These are phyloP conservation scores for Dreissena polymorpha DNA, from an alignment of 1,140 invertebrate species.

Conservation along the genomic window DNA sequence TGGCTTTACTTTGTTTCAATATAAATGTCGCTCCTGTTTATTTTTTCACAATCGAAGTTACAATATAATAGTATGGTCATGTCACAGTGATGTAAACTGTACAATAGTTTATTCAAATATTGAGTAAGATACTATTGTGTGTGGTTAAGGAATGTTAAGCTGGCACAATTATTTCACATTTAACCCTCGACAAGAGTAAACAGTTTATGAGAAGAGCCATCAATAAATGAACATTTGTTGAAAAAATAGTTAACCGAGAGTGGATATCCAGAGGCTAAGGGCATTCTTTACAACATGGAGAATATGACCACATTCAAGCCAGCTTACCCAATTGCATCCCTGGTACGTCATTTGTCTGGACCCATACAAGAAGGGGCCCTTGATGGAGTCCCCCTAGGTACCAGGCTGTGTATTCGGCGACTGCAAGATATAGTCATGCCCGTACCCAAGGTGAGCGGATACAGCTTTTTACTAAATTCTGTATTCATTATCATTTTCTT, in stretches of 20 bases:
- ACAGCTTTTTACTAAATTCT: too few species aligned
- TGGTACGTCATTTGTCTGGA: not conserved
- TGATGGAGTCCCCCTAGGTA: not conserved
- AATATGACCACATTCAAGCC: not conserved
- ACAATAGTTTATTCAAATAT: too few species aligned
- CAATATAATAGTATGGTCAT: too few species aligned
- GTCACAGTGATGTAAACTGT: too few species aligned
- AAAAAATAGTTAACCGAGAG: not conserved
- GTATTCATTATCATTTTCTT: too few species aligned
- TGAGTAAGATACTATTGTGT: too few species aligned
- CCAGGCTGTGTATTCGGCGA: conserved; percentile 1
- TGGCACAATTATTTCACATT: too few species aligned
- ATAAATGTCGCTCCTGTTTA: too few species aligned
- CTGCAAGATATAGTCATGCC: conserved; percentile 20
- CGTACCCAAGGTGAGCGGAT: not conserved
- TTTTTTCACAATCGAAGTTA: too few species aligned
- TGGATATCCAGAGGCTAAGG: conserved; percentile 34
- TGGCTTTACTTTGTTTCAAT: too few species aligned
- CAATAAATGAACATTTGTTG: not conserved
- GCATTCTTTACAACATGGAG: conserved; percentile 30
- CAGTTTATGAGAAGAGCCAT: not conserved
- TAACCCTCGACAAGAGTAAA: too few species aligned
- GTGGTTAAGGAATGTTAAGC: too few species aligned
- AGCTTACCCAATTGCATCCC: not conserved
- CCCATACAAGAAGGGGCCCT: not conserved